Evolutionary conservation across 2,113 vertebrate species (phyloP), one percentile per base, ranked within the genome.

Genomic region (Hippocampus abdominalis): DNA sequence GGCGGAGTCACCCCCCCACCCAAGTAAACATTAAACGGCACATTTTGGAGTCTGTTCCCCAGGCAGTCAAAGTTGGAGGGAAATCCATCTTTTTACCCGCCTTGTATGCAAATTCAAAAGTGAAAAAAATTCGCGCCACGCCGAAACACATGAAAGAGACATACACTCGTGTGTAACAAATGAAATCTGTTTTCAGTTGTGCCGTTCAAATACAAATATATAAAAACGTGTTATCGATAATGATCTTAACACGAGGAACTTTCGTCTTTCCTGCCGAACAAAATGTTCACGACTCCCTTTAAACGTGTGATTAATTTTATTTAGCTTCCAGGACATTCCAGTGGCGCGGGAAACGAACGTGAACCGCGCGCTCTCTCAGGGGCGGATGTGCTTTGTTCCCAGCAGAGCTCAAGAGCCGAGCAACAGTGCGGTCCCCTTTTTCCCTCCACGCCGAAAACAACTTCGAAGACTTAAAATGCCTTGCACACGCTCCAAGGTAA

Each of bases 91-190:
- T 87, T 18, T 88, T 87, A 84, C 88, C 73, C 90, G 88, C 90
- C 73, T 78, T 81, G 77, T 71, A 90, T 90, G 89, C 76, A 90
- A 90, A 92, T 85, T 0, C 10, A 0, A 9, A 66, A 73, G 44
- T 29, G 32, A 36, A 70, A 72, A 73, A 74, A 64, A 67, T 86
- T 93, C 91, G 91, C 92, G 92, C 91, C 90, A 85, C 53, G 39
- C 44, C 4, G 3, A 25, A 79, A 80, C 25, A 44, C 91, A 44
- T 86, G 67, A 51, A 91, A 90, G 87, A n/a, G 0, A 51, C 32
- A 48, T 39, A 8, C 0, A 0, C 11, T 39, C 13, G 21, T 7
- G 0, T n/a, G 23, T 3, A 0, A 3, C 1, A 0, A 21, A 39
- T 4, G 0, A 0, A 29, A 8, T 3, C 0, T 0, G 25, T n/a